Conservation (phyloP, 2,113 vertebrate species). For the Thryonomys swinderianus region DNA sequence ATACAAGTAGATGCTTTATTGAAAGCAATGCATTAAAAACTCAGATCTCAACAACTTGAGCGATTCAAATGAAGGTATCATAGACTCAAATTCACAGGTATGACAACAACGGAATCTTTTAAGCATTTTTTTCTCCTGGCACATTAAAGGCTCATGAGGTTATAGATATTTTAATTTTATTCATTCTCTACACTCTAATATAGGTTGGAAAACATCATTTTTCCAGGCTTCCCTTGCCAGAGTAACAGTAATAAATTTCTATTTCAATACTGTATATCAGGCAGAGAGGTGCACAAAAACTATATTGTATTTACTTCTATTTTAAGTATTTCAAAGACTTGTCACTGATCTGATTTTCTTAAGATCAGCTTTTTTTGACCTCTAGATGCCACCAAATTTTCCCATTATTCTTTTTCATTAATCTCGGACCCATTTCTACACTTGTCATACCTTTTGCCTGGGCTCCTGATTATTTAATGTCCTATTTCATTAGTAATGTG, state of each 20-base stretch:
- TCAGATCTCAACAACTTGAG: constrained; percentile 24
- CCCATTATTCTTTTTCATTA: background rate
- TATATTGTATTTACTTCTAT: background rate
- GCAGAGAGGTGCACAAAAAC: background rate
- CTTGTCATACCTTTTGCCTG: background rate
- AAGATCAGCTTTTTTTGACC: background rate
- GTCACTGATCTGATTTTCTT: background rate
- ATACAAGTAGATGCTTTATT: constrained; percentile 40
- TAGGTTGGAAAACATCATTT: background rate
- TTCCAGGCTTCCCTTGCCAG: constrained; percentile 1
- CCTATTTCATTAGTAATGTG: background rate
- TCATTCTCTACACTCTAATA: background rate
- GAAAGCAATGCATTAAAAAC: constrained; percentile 41
- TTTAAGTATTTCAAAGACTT: background rate
- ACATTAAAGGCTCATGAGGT: background rate
- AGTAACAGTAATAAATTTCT: background rate
- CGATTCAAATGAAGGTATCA: constrained; percentile 24
- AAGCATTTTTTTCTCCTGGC: background rate
- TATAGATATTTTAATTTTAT: background rate
- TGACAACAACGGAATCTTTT: background rate
- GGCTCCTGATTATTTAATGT: background rate
- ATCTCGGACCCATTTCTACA: background rate
- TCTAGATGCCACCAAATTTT: background rate
- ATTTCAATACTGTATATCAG: background rate
- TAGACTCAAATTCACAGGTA: background rate